Evolutionary conservation across 2,888 invertebrate species (phyloP).

Genomic region (Silvanus unidentatus): DNA sequence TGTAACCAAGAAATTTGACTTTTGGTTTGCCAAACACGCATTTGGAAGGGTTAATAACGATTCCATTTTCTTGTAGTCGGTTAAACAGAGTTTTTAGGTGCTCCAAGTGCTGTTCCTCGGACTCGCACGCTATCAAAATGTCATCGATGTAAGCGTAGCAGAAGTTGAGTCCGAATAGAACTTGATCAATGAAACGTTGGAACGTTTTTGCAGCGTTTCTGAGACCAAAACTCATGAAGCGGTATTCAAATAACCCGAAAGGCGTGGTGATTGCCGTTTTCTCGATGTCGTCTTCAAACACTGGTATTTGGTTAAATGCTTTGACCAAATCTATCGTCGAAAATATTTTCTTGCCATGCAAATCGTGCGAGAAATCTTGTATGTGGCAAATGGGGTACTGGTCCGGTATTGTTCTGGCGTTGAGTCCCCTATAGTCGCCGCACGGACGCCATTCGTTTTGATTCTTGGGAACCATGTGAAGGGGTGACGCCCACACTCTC

Average conservation of each 20-base stretch:
- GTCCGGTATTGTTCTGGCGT: slow-evolving; percentile 20
- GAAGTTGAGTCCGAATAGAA: slow-evolving; percentile 8
- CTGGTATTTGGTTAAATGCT: slow-evolving; percentile 38
- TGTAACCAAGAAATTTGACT: too few species aligned
- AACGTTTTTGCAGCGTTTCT: slow-evolving; percentile 11
- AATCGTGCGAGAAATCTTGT: slow-evolving; percentile 25
- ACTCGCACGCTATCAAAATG: slow-evolving; percentile 6
- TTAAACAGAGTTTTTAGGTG: too few species aligned
- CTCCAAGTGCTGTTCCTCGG: too few species aligned
- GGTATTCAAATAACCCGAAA: slow-evolving; percentile 11
- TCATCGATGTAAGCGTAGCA: slow-evolving; percentile 11
- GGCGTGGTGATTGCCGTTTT: slow-evolving; percentile 12
- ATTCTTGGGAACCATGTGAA: slow-evolving; percentile 32
- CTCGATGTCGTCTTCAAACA: slow-evolving; percentile 28
- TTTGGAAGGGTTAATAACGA: too few species aligned
- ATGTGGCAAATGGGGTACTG: slow-evolving; percentile 32
- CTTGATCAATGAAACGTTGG: slow-evolving; percentile 11
- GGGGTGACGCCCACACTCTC: slow-evolving; percentile 27
- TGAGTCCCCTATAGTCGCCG: slow-evolving; percentile 39
- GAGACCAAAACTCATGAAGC: slow-evolving; percentile 11
- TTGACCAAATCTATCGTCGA: slow-evolving; percentile 30
- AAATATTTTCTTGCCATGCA: slow-evolving; percentile 25
- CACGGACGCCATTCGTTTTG: slow-evolving; percentile 34
- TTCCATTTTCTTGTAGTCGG: too few species aligned
- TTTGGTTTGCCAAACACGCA: too few species aligned